Base-by-base conservation (phyloP, 2,113 vertebrate species). In the Pipra filicauda region DNA sequence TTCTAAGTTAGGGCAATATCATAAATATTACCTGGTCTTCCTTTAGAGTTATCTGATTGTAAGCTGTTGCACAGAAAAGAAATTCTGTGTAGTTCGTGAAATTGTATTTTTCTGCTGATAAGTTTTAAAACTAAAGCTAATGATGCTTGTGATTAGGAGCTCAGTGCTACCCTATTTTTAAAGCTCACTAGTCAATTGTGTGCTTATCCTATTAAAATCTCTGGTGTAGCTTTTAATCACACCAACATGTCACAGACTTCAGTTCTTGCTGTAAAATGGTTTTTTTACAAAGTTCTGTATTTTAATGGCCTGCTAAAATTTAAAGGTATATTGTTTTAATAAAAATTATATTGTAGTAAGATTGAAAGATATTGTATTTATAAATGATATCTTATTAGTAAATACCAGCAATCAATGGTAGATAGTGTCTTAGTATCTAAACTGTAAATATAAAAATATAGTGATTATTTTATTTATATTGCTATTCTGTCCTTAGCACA, bases 81-180 rank as follows among this genome's bases (percentile, higher is more conserved):
- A 74, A 67, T 72, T 52, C 30, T 58, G 15, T 87, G 82, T 87
- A 58, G 21, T 55, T 93, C 41, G 7, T 65, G 46, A 90, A 88
- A 52, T 82, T 84, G 31, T 59, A 0, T 37, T 65, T 82, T 89
- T 76, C n/a, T 76, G 16, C 28, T 2, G 3, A 35, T 64, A 44
- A 80, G 35, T 92, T 91, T 95, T 80, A 83, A 77, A 92, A 64
- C 44, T 88, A 28, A 80, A 95, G 33, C 46, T 89, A 81, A 82
- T 74, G 41, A 52, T 83, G 74, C 70, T 74, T 82, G 67, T 95
- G 64, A 80, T 92, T 62, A 95, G 86, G 67, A 92, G 24, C 44
- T 89, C 62, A 51, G 49, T 78, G 55, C 52, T 91, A 11, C 57
- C 14, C 37, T 89, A 9, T 73, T 92, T 80, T 95, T 91, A 85